Conservation (phyloP, 2,113 vertebrate genomes). For the Campylorhamphus procurvoides region DNA sequence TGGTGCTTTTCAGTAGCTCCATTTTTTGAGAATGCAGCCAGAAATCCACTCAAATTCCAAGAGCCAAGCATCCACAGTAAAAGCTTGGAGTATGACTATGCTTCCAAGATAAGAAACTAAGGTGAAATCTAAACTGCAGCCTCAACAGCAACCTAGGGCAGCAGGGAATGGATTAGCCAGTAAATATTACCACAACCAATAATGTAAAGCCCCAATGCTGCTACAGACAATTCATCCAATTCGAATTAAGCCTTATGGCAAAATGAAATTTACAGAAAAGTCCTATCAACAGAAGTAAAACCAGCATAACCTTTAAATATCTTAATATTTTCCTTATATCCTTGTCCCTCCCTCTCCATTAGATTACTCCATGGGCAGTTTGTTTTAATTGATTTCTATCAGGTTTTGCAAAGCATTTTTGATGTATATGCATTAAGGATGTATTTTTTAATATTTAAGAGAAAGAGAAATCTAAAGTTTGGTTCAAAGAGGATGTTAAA, state of each 20-base stretch:
- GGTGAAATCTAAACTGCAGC: background rate
- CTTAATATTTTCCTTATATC: background rate
- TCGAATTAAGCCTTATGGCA: background rate
- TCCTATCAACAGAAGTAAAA: background rate
- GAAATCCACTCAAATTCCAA: background rate
- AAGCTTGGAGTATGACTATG: background rate
- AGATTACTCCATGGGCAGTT: background rate
- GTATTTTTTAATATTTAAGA: background rate
- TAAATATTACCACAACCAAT: background rate
- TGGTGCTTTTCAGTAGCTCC: background rate
- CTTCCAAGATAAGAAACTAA: background rate
- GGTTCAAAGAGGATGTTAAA: background rate
- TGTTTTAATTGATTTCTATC: background rate
- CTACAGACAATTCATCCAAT: background rate
- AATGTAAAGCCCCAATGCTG: background rate
- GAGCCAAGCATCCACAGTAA: background rate
- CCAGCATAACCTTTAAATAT: background rate
- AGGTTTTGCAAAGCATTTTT: background rate
- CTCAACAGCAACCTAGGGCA: background rate
- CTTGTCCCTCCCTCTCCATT: background rate
- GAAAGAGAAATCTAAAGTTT: background rate
- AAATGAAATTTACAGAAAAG: background rate
- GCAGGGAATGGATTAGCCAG: background rate
- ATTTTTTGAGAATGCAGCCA: background rate
- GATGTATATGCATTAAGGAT: background rate